Conservation (phyloP, 2,113 vertebrate genomes). For the Brienomyrus brachyistius region DNA sequence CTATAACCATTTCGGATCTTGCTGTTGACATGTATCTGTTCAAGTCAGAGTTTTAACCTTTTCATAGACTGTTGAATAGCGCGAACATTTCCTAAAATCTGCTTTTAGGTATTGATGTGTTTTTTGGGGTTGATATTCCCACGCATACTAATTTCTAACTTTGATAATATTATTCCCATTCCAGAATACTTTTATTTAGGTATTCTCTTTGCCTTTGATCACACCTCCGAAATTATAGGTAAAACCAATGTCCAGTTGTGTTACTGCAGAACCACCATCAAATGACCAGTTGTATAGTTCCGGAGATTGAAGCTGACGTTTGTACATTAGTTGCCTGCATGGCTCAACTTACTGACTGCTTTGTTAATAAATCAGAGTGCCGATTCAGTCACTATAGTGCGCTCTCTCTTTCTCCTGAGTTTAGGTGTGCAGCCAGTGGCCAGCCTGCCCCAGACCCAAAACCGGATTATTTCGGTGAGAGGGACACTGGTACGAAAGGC, state of each 20-base stretch:
- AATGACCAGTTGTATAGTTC: not conserved
- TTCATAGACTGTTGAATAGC: not conserved
- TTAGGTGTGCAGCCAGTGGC: slow-evolving; percentile 57
- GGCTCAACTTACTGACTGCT: not conserved
- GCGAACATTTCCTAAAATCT: not conserved
- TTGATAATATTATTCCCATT: not conserved
- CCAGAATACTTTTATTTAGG: not conserved
- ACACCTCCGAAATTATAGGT: not conserved
- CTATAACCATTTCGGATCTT: slow-evolving; percentile 16
- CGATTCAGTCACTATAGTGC: not conserved
- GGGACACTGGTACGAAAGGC: slow-evolving; percentile 36
- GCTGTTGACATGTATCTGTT: not conserved
- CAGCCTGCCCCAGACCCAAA: slow-evolving; percentile 48
- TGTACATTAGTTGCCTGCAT: not conserved
- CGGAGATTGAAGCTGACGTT: not conserved
- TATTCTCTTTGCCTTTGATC: not conserved
- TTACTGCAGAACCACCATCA: not conserved
- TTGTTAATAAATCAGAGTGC: not conserved
- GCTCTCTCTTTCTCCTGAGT: slow-evolving; percentile 4
- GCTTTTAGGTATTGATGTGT: not conserved
- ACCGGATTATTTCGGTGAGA: slow-evolving; percentile 41
- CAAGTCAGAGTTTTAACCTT: not conserved
- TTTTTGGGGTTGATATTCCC: not conserved
- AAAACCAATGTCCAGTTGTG: not conserved
- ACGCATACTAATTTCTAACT: not conserved